Evolutionary conservation across 2,113 vertebrate species (phyloP), one percentile per base, ranked within the genome.

Genomic region (Ursus arctos): DNA sequence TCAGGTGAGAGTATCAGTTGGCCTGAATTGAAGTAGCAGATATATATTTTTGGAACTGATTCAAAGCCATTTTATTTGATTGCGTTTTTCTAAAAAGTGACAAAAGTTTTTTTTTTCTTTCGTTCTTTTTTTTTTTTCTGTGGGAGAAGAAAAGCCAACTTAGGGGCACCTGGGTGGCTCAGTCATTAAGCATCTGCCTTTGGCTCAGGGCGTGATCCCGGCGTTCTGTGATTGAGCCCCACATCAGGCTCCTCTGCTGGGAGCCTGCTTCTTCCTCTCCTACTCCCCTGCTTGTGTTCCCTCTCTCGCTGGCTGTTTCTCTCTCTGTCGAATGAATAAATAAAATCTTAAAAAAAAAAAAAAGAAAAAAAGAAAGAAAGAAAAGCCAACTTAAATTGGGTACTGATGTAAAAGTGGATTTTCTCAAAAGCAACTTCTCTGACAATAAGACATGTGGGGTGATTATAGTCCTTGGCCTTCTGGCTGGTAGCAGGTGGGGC

Each of bases 401-500:
- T 16, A 31, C 22, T 49, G 51, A 57, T 57, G 5, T 79, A 79
- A 57, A 74, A 95, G 26, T n/a, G 49, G 12, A 33, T 84, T 89
- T 94, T 85, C 40, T 85, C 53, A 33, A 93, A 84, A 85, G 82
- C 61, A 94, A 6, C 33, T 51, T 92, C n/a, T 71, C 74, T 76
- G 40, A 59, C 59, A 59, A 40, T 59, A 57, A 57, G 51, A 40
- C 16, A 21, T 4, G 19, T 59, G 69, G 31, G n/a, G 2, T 24
- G n/a, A 33, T 12, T 49, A 10, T 0, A 11, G 14, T 49, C 51
- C 51, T 94, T 86, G 76, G 77, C 43, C 57, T 90, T 79, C 47
- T 63, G 26, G 55, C 5, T 84, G 24, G 10, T 33, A 36, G 13
- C 51, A 83, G 43, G 31, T 28, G 65, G 51, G 5, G 15, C 16